Evolutionary conservation across 2,113 vertebrate species (phyloP), one percentile per base, ranked within the genome.

Genomic region (Hippolais icterina): DNA sequence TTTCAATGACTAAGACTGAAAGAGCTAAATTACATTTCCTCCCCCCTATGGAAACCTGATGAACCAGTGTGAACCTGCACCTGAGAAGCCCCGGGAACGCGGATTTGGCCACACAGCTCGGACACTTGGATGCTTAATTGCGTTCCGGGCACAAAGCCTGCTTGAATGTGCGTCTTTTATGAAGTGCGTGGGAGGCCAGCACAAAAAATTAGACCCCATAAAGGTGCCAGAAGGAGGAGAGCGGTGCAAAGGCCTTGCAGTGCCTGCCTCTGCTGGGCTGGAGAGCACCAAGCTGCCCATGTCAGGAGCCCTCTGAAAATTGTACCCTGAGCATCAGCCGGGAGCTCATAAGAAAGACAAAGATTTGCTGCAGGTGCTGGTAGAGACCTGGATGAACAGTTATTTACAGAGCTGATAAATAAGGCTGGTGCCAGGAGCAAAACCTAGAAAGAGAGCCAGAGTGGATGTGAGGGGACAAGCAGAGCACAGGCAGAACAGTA

Each of bases 31-130:
- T 87, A 89, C 91, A 89, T 96, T 96, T 94, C 93, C 93, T 92
- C 49, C 89, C 85, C 42, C 0, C 87, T 81, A 66, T 75, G 94
- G 92, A 95, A 96, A 94, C 90, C 85, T 95, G 95, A 86, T 94
- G 94, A 96, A 96, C 95, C 93, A 93, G 85, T 89, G 92, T 95
- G 94, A 96, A 96, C 92, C 94, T 68, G 90, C 93, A 95, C 92
- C 95, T 95, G 95, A 96, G 94, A 81, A 97, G 68, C 79, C 85
- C 79, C 79, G 6, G 87, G 92, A 93, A 90, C 12, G 0, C 0
- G 76, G 94, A 83, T 88, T 75, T 96, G 92, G 93, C 93, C 94
- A 95, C 94, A 96, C 90, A 96, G 87, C 86, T 91, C 8, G 93
- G 94, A 95, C 95, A 96, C 60, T 94, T 78, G 95, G 96, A 81